phyloP scores from a whole-genome alignment of 2,113 vertebrate genomes.

The Geococcyx californianus region DNA sequence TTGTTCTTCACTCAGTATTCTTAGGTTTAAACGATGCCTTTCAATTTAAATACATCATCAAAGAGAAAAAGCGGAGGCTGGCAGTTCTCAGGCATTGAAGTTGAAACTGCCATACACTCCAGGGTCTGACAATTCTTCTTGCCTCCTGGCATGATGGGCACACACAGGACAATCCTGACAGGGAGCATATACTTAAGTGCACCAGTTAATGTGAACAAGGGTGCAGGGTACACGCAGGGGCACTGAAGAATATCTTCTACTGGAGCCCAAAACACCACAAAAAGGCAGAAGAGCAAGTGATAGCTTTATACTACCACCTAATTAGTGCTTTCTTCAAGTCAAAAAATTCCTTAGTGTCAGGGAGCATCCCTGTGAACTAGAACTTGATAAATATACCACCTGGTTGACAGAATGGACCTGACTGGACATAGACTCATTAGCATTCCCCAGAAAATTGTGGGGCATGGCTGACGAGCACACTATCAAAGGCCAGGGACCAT shows the following conservation, averaged over 20 bases:
- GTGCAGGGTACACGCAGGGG: not conserved
- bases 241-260: not conserved
- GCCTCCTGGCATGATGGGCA: not conserved
- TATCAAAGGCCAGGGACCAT: not conserved
- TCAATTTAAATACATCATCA: fast-evolving
- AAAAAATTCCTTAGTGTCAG: not conserved
- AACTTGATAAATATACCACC: not conserved
- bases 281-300: not conserved
- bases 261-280: not conserved
- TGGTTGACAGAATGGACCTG: not conserved
- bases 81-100: not conserved
- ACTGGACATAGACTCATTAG: not conserved
- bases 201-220: not conserved
- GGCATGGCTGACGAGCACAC: not conserved
- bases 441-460: not conserved
- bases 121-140: not conserved
- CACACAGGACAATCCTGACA: not conserved
- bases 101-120: not conserved
- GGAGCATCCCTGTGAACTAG: not conserved
- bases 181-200: no score
- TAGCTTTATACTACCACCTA: not conserved
- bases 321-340: not conserved
- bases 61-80: fast-evolving
- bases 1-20: not conserved
- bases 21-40: not conserved